These are phyloP conservation scores for Philopedon plagiatum DNA, from an alignment of 2,888 invertebrate species.

Conservation along the genomic window DNA sequence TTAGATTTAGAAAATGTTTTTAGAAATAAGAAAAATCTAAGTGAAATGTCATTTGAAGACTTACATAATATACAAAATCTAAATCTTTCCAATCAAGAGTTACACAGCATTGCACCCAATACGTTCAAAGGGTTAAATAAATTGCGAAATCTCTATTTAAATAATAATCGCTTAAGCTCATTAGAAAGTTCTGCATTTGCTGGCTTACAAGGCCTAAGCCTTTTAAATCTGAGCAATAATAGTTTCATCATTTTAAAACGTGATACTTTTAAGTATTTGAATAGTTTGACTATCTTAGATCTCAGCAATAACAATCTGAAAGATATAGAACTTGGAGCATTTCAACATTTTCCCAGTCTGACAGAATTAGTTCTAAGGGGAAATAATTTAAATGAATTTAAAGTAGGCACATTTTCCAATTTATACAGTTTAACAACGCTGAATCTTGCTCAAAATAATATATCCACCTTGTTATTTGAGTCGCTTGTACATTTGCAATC, in stretches of 20 bases:
- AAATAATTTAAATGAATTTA: slow-evolving; percentile 49
- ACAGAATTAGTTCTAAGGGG: slow-evolving; percentile 46
- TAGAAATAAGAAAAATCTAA: no score
- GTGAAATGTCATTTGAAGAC: no score
- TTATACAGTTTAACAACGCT: slow-evolving; percentile 45
- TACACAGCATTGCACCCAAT: no score
- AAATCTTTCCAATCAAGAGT: no score
- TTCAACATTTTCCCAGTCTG: slow-evolving; percentile 48
- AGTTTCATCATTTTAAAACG: slow-evolving; percentile 18
- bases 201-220: neutral
- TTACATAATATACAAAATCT: no score
- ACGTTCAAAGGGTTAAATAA: slow-evolving; percentile 28
- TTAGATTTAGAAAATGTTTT: neutral
- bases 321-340: slow-evolving; percentile 45
- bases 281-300: slow-evolving; percentile 28
- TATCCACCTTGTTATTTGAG: slow-evolving; percentile 49
- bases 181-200: neutral
- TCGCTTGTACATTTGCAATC: slow-evolving; percentile 51
- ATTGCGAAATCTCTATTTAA: slow-evolving; percentile 7
- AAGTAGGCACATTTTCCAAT: slow-evolving; percentile 54
- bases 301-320: slow-evolving; percentile 47
- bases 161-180: neutral
- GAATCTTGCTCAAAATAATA: slow-evolving; percentile 51
- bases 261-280: slow-evolving; percentile 39
- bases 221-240: slow-evolving; percentile 19